Evolutionary conservation across 2,113 vertebrate genomes (phyloP).

Genomic region (Leucopsar rothschildi): DNA sequence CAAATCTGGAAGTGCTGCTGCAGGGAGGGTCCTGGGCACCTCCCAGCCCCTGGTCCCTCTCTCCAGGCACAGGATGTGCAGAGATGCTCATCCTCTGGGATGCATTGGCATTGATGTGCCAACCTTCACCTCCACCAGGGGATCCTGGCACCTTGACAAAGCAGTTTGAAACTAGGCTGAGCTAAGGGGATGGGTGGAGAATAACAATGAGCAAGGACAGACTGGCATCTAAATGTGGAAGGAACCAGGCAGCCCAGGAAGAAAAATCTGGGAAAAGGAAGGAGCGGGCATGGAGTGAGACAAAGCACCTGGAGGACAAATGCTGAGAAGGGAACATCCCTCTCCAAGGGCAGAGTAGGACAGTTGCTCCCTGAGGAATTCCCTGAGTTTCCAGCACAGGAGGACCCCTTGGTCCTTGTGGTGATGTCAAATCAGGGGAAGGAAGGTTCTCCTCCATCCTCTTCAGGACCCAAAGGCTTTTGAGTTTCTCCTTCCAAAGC

Average conservation of each 20-base stretch:
- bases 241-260: background rate
- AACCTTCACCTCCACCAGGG: background rate
- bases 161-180: background rate
- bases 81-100: background rate
- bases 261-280: background rate
- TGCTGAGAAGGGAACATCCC: background rate
- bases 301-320: rapidly evolving
- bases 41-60: background rate
- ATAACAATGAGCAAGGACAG: slow-evolving; percentile 27
- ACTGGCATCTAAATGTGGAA: background rate
- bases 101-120: background rate
- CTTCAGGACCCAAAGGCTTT: background rate
- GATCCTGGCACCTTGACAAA: slow-evolving; percentile 26
- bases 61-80: background rate
- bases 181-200: background rate
- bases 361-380: background rate
- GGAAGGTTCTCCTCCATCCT: background rate
- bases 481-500: background rate
- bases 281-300: background rate
- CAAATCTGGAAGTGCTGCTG: background rate
- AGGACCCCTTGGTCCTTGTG: background rate
- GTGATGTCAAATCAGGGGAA: background rate
- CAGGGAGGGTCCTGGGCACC: background rate
- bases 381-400: background rate
- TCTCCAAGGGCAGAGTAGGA: background rate